Evolutionary conservation across 2,888 invertebrate species (phyloP).

Genomic region (Apamea monoglypha): DNA sequence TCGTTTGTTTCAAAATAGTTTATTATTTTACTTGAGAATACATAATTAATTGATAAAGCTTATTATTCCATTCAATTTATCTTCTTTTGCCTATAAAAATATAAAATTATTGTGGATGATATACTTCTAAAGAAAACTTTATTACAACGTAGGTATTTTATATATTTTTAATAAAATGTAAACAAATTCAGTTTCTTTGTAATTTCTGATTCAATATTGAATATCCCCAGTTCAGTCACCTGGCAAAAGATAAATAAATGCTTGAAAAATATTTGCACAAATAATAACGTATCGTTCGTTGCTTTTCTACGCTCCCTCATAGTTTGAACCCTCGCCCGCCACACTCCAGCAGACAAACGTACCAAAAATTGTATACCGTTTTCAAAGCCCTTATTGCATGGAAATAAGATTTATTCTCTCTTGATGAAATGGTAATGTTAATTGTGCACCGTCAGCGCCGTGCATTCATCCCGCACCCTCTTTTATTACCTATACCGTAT

Average conservation of each 20-base stretch:
- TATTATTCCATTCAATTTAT: not conserved
- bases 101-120: not conserved
- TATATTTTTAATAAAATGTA: not conserved
- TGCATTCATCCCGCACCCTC: constrained; percentile 88
- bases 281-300: constrained; percentile 78
- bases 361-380: constrained; percentile 70
- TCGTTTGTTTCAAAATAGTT: not conserved
- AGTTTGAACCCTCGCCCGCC: constrained; percentile 83
- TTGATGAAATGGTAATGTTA: constrained; percentile 55
- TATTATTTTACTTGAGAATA: not conserved
- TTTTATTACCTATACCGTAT: constrained; percentile 87
- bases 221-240: constrained; percentile 68
- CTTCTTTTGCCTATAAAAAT: not conserved
- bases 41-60: not conserved
- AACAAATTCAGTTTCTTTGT: not conserved
- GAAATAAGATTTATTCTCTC: constrained; percentile 74
- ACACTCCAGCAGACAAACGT: constrained; percentile 82
- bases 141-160: not conserved
- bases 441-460: constrained; percentile 77
- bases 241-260: constrained; percentile 80
- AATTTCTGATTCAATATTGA: constrained; percentile 31
- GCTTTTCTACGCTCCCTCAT: constrained; percentile 82
- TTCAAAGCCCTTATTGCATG: constrained; percentile 68
- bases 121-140: not conserved
- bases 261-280: constrained; percentile 80